These are phyloP conservation scores for Caenorhabditis drosophilae DNA, from an alignment of 2,888 invertebrate genomes.

Conservation along the genomic window DNA sequence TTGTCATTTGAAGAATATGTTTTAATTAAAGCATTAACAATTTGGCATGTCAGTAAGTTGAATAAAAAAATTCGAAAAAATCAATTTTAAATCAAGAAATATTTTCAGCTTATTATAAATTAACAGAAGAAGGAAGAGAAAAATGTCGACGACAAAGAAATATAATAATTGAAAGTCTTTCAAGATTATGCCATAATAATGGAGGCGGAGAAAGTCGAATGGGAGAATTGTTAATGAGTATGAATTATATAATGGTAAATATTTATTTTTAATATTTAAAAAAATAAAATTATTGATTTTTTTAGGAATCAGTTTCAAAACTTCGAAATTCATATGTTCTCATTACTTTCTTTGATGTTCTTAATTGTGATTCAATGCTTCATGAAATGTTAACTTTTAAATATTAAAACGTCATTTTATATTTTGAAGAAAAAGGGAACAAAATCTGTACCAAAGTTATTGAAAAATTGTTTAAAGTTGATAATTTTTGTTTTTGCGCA, in stretches of 20 bases:
- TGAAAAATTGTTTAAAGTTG: no score
- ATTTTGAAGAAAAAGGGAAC: no score
- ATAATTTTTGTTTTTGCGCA: no score
- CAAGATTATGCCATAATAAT: slow-evolving; percentile 30
- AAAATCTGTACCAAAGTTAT: background rate
- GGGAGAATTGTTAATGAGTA: slow-evolving; percentile 43
- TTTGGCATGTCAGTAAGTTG: slow-evolving; percentile 48
- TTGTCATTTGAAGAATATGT: slow-evolving; percentile 44
- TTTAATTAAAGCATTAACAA: slow-evolving; percentile 41
- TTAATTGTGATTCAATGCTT: slow-evolving; percentile 45
- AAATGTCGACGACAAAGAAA: slow-evolving; percentile 42
- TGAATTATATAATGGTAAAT: slow-evolving; percentile 46
- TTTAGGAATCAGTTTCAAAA: slow-evolving; percentile 36
- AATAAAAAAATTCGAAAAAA: background rate
- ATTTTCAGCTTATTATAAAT: slow-evolving; percentile 44
- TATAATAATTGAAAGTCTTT: slow-evolving; percentile 31
- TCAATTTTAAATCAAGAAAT: background rate
- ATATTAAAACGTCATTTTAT: no score
- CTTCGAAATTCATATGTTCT: slow-evolving; percentile 38
- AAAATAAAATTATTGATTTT: background rate
- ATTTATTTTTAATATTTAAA: background rate
- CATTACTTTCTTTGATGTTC: slow-evolving; percentile 46
- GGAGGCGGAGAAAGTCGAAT: slow-evolving; percentile 31
- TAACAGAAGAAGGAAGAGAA: slow-evolving; percentile 34
- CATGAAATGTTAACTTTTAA: slow-evolving; percentile 39